Conservation (phyloP, 2,888 invertebrate genomes). For the Lasius platythorax region DNA sequence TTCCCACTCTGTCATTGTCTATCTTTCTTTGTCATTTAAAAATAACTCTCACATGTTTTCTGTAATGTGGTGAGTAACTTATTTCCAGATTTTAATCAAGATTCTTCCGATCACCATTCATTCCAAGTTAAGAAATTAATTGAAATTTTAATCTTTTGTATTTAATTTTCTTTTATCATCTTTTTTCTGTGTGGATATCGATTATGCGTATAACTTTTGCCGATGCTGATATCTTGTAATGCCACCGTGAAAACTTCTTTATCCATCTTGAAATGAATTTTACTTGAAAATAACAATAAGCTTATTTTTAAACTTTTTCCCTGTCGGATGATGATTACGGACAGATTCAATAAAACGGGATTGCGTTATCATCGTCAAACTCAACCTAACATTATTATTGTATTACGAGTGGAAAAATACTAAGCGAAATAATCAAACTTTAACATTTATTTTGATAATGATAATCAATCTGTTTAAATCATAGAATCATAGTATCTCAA, state of each 20-base stretch:
- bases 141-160: not conserved
- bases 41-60: not conserved
- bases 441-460: not conserved
- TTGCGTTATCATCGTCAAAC: not conserved
- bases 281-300: not conserved
- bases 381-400: not conserved
- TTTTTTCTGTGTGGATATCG: not conserved
- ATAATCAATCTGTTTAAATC: not conserved
- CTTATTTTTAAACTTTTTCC: not conserved
- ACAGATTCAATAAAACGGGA: not conserved
- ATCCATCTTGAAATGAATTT: not conserved
- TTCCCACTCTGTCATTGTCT: not conserved
- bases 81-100: no score
- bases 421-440: not conserved
- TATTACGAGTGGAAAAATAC: not conserved
- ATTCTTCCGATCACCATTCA: not conserved
- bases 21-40: not conserved
- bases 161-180: not conserved
- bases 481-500: not conserved
- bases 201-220: not conserved
- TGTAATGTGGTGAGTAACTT: not conserved
- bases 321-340: not conserved
- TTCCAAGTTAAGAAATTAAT: not conserved
- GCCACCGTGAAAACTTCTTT: not conserved
- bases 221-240: not conserved